Evolutionary conservation across 2,113 vertebrate species (phyloP), one percentile per base, ranked within the genome.

Genomic region (Sciurus niger): DNA sequence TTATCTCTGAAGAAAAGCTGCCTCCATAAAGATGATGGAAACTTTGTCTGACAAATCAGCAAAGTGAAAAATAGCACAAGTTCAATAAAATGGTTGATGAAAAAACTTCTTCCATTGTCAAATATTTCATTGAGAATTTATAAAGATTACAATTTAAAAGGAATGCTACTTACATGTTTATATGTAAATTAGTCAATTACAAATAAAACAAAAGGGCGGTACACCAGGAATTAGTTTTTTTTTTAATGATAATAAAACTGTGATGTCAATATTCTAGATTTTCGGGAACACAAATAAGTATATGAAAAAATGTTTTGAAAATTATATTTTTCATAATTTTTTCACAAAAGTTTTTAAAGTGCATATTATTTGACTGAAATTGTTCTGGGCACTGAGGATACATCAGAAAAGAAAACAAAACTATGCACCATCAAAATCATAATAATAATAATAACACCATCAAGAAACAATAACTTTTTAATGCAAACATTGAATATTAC

Each of bases 1-100:
- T 53, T 95, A 84, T 73, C 22, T 37, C 48, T 51, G 70, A 78
- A 84, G 32, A 51, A 95, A 96, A 92, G 6, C 89, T 74, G 73
- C 77, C 74, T 70, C 28, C n/a, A 58, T 25, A 78, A 90, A 34
- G 48, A 89, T 43, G 90, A 84, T 53, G 55, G 80, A 92, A 70
- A 83, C 63, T 95, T 92, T 63, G 79, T 2, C 17, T 96, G 73
- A 92, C 82, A 90, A 92, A 84, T 89, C 43, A 88, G 67, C 86
- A 89, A 65, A 94, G 76, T 37, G 13, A 22, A 82, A 87, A 95
- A 74, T 24, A 90, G 22, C n/a, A 32, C 20, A 73, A 93, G 40
- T 67, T 87, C 70, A 70, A 58, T 9, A 25, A 93, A 68, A 79
- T 8, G n/a, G 1, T 28, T 34, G 20, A 4, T 43, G 48, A 43